Conservation (phyloP, 2,797 vertebrate genomes). For the Helicolenus hilgendorfi region DNA sequence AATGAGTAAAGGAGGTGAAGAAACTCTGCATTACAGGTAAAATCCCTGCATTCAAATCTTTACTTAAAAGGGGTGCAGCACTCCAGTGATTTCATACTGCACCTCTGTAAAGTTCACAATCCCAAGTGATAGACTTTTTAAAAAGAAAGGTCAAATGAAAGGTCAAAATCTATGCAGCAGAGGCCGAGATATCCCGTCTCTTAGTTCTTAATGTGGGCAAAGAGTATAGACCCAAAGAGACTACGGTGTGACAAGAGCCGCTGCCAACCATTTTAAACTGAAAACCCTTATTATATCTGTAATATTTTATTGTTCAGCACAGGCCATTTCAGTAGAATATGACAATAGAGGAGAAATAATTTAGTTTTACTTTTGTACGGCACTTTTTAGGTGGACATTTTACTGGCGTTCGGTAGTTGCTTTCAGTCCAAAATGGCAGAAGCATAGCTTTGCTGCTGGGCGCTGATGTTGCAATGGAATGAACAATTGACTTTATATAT, state of each 20-base stretch:
- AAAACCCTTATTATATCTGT: no score
- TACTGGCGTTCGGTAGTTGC: no score
- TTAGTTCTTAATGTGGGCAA: neutral
- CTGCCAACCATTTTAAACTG: no score
- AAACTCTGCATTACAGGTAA: neutral
- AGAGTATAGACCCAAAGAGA: neutral
- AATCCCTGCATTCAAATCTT: neutral
- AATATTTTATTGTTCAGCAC: no score
- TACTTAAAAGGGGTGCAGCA: neutral
- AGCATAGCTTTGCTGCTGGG: no score
- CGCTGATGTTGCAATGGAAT: no score
- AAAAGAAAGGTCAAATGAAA: neutral
- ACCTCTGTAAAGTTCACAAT: neutral
- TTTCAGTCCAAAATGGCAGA: no score
- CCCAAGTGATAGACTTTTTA: neutral
- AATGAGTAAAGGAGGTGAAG: neutral
- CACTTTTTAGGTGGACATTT: no score
- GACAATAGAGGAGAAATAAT: no score
- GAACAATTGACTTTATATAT: neutral
- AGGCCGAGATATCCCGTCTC: neutral
- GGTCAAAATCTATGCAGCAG: neutral
- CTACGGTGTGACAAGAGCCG: no score
- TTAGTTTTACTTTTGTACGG: no score
- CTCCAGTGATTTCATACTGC: neutral
- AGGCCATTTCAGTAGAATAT: no score